Evolutionary conservation across 2,113 vertebrate genomes (phyloP).

Genomic region (Cheirogaleus medius): DNA sequence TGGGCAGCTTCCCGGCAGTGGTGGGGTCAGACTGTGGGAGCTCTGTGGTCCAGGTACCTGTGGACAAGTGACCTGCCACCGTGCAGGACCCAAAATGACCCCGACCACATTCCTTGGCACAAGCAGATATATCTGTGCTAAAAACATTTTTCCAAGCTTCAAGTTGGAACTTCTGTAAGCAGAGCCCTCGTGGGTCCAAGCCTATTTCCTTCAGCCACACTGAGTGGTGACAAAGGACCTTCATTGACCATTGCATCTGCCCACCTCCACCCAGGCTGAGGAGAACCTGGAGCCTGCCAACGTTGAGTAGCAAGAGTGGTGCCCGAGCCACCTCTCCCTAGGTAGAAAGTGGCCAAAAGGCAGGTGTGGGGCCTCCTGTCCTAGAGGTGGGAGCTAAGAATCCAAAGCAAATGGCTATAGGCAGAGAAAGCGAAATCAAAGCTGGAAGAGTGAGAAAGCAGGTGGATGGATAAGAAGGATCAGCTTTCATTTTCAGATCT

Average conservation of each 20-base stretch:
- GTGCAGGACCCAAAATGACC: not conserved
- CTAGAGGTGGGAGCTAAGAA: not conserved
- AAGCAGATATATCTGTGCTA: not conserved
- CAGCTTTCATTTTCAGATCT: not conserved
- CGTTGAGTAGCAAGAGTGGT: not conserved
- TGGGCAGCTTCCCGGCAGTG: not conserved
- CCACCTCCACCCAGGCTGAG: not conserved
- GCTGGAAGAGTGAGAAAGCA: not conserved
- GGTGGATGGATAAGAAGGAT: not conserved
- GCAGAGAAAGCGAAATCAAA: not conserved
- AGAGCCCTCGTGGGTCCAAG: not conserved
- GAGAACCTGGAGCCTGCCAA: not conserved
- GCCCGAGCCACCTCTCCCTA: not conserved
- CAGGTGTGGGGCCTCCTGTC: not conserved
- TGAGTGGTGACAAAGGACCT: not conserved
- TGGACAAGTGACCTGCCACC: not conserved
- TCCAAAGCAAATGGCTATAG: not conserved
- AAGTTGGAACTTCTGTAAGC: not conserved
- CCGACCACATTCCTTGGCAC: not conserved
- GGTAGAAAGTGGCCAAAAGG: not conserved
- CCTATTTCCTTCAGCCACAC: not conserved
- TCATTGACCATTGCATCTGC: not conserved
- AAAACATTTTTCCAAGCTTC: not conserved
- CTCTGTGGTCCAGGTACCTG: not conserved
- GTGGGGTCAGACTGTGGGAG: not conserved